These are phyloP conservation scores for Drosophila sp. DNA, from an alignment of 1,140 invertebrate species.

Conservation along the genomic window DNA sequence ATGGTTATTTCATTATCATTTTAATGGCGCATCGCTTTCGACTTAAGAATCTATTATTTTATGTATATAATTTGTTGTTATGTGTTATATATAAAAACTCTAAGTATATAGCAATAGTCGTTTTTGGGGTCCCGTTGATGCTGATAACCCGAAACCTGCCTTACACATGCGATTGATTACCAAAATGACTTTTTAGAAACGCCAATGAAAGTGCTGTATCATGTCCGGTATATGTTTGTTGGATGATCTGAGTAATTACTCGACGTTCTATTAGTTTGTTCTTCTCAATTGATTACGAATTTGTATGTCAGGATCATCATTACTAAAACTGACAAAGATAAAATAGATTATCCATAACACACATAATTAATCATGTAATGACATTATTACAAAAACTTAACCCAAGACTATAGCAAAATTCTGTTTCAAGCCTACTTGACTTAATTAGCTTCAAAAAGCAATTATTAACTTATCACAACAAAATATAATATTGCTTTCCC, in stretches of 20 bases:
- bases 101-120: constrained; percentile 7
- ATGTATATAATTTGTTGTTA: neutral
- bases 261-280: neutral
- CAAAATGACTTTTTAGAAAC: constrained; percentile 15
- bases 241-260: neutral
- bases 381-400: neutral
- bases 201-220: constrained; percentile 26
- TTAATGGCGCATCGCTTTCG: constrained; percentile 43
- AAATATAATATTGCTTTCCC: constrained; percentile 37
- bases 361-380: neutral
- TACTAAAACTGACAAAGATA: neutral
- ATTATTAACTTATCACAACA: constrained; percentile 53
- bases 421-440: constrained; percentile 33
- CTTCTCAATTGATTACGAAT: neutral
- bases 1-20: no score
- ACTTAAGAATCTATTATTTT: neutral
- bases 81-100: constrained; percentile 3
- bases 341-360: neutral
- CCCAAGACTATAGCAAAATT: neutral
- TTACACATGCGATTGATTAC: constrained; percentile 8
- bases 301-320: neutral
- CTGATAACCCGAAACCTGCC: constrained; percentile 34
- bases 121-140: constrained; percentile 3
- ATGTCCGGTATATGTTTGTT: constrained; percentile 31
- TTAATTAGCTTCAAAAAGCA: constrained; percentile 60